Evolutionary conservation across 1,140 invertebrate species (phyloP).

Genomic region (Meteorus sp.): DNA sequence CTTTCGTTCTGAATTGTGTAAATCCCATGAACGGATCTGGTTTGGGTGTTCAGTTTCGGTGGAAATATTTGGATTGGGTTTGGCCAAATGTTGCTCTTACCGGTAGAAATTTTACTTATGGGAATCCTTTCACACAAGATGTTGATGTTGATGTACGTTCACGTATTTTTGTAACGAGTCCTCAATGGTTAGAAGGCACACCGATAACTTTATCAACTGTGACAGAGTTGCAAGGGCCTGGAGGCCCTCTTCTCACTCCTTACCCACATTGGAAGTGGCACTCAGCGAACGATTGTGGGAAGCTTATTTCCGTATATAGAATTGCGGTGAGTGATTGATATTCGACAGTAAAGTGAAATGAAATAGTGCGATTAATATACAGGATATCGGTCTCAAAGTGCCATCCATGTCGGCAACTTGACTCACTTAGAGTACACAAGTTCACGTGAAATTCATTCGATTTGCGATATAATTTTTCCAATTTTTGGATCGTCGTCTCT

Average conservation of each 20-base stretch:
- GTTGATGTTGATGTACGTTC: slow-evolving; percentile 50
- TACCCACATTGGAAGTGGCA: slow-evolving; percentile 57
- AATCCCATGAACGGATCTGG: slow-evolving; percentile 12
- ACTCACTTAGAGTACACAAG: no score
- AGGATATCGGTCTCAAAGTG: no score
- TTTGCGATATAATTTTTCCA: no score
- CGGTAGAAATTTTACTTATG: slow-evolving; percentile 45
- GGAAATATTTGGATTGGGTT: slow-evolving; percentile 54
- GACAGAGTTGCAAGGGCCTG: slow-evolving; percentile 38
- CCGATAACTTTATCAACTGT: slow-evolving; percentile 53
- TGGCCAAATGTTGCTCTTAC: slow-evolving; percentile 42
- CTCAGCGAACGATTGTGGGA: slow-evolving; percentile 42
- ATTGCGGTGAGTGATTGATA: slow-evolving; percentile 46
- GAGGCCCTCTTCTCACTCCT: slow-evolving; percentile 49
- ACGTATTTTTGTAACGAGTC: slow-evolving; percentile 55
- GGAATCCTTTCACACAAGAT: slow-evolving; percentile 53
- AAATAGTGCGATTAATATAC: no score
- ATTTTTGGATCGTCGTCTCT: no score
- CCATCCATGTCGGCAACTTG: no score
- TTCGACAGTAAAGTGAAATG: no score
- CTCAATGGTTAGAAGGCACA: slow-evolving; percentile 54
- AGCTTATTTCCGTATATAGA: slow-evolving; percentile 55
- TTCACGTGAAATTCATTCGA: no score
- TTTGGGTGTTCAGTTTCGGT: slow-evolving; percentile 44
- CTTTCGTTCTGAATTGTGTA: slow-evolving; percentile 17